Evolutionary conservation across 2,113 vertebrate species (phyloP), one percentile per base, ranked within the genome.

Genomic region (Chaenocephalus aceratus): DNA sequence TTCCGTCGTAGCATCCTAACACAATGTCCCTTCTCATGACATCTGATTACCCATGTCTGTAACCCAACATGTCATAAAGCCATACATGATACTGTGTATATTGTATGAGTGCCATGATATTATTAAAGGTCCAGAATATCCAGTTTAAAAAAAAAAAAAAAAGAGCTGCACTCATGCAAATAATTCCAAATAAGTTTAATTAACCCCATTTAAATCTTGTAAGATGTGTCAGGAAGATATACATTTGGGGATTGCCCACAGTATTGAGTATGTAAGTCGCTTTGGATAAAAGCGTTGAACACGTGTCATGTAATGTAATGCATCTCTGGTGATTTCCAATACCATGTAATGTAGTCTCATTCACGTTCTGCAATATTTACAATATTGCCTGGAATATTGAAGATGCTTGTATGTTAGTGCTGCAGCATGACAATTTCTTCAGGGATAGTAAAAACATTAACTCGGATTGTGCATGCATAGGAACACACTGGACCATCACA

Each of bases 391-490:
- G 48, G 12, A 59, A 68, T 76, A 73, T 82, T 41, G 53, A 77
- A 82, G 36, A 58, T 57, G 46, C n/a, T 1, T 60, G 30, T 11
- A 16, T 44, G 72, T 52, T 3, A 30, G 59, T 72, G 75, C 66
- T 75, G 3, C 57, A 52, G 30, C 30, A 81, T 79, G 82, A 69
- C 63, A 56, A 87, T 72, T 59, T 83, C 65, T 77, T 66, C 0
- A n/a, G 84, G 65, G 84, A 80, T 16, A 44, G 59, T 52, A 76
- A 64, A 72, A 77, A 75, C 63, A 70, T 75, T 41, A 77, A 10
- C 14, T 45, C 1, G 36, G 36, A 70, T 65, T 0, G n/a, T 61
- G 72, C 45, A 3, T 54, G 78, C 75, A 63, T 73, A 15, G 60
- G 56, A 80, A 79, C 52, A 72, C 21, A 70, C 21, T 69, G 58